Evolutionary conservation across 2,888 invertebrate species (phyloP), one percentile per base, ranked within the genome.

Genomic region (Heliothis peltigera): DNA sequence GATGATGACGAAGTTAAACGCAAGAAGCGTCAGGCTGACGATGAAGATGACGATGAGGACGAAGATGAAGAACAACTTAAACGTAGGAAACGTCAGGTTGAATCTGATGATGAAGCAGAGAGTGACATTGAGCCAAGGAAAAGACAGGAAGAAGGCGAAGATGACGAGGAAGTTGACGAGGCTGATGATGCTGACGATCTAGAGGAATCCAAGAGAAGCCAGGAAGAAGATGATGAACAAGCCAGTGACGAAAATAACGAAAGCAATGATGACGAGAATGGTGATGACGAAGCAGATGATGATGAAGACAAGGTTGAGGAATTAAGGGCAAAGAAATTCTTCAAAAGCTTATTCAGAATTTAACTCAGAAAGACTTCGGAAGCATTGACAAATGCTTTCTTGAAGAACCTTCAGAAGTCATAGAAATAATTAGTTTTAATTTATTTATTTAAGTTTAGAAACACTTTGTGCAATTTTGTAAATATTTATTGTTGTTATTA

Each of bases 401-500:
- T 87, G 87, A 89, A 84, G 84, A 84, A 77, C 74, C 70, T 77
- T 84, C 67, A 71, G 68, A 64, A 80, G 67, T 70, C 72, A 68
- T 79, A 72, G 67, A 47, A 61, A 4, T 77, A 77, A 66, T 61
- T 82, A 83, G 75, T 79, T 80, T 80, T 80, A 75, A 84, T 75
- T 79, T 84, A 84, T 75, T 79, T 84, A 83, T 76, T 82, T 82
- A 81, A 82, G 57, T 51, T 77, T 83, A 84, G 75, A 77, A 88
- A 86, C 91, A 92, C 92, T 92, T 93, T 92, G 94, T 94, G 94
- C 94, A 93, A 92, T 92, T 92, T 92, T 94, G 93, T 94, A 93
- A 92, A 93, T 93, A 93, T 82, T 39, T 74, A 77, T 69, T 69
- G 70, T 70, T 75, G 64, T 51, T 63, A 74, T 81, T 82, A 81